These are phyloP conservation scores for Macrochelys suwanniensis DNA, from an alignment of 2,797 vertebrate species.

Conservation along the genomic window DNA sequence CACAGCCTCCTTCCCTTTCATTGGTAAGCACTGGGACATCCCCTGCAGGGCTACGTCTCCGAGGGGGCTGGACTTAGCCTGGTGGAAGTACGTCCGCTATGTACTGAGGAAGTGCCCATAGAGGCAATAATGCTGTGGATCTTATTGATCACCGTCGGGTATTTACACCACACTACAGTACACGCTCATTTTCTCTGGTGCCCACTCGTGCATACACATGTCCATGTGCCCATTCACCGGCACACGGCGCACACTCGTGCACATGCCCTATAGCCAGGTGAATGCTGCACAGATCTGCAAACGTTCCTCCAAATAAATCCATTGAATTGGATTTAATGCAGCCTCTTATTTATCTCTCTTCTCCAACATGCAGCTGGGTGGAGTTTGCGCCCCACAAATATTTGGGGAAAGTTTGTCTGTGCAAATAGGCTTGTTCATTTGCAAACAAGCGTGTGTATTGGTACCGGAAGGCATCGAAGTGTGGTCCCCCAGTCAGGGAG, in stretches of 20 bases:
- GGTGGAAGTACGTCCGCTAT: neutral
- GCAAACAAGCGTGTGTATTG: neutral
- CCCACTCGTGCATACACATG: neutral
- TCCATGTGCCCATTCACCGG: accelerated
- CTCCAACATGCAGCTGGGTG: neutral
- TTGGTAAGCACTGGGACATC: conserved; percentile 86
- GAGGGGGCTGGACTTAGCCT: neutral
- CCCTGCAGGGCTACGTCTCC: neutral
- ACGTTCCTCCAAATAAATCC: neutral
- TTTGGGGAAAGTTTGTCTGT: neutral
- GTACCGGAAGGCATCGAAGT: neutral
- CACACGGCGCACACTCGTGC: neutral
- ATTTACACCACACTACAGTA: neutral
- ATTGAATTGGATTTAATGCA: neutral
- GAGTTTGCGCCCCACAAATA: neutral
- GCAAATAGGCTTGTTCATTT: neutral
- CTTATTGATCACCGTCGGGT: neutral
- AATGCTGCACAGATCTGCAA: neutral
- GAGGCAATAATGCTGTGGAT: neutral
- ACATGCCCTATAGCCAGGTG: neutral
- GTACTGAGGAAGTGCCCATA: neutral
- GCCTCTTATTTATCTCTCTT: neutral
- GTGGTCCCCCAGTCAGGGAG: neutral
- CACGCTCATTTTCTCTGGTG: neutral
- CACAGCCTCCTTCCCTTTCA: conserved; percentile 89